Conservation (phyloP, 2,888 invertebrate genomes). For the Lymantria monacha region DNA sequence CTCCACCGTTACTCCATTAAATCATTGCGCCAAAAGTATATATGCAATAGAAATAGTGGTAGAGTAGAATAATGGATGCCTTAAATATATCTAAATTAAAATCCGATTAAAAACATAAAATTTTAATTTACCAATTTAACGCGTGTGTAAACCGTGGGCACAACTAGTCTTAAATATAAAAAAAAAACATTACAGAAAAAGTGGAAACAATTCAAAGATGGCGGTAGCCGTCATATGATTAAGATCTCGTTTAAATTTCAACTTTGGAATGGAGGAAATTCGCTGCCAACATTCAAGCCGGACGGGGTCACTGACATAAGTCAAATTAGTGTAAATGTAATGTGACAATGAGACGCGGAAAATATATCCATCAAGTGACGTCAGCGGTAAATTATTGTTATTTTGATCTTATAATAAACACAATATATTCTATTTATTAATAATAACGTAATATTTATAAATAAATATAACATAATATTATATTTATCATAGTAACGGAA, state of each 20-base stretch:
- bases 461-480: too few relatives aligned
- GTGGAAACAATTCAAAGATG: conserved; percentile 1
- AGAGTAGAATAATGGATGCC: too few relatives aligned
- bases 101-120: too few relatives aligned
- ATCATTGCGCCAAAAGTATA: too few relatives aligned
- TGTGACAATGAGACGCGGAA: conserved; percentile 11
- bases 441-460: too few relatives aligned
- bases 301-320: conserved; percentile 26
- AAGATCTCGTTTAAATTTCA: conserved; percentile 18
- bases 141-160: neutral
- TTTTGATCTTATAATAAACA: neutral
- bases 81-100: too few relatives aligned
- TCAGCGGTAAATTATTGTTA: conserved; percentile 6
- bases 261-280: conserved; percentile 20
- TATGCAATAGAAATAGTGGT: too few relatives aligned
- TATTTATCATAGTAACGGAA: too few relatives aligned
- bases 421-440: too few relatives aligned
- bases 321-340: conserved; percentile 13
- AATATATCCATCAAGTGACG: conserved; percentile 17
- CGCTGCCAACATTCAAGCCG: conserved; percentile 3
- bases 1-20: too few relatives aligned
- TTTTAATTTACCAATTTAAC: too few relatives aligned
- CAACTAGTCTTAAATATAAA: neutral
- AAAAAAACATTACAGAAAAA: neutral
- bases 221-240: conserved; percentile 12